A percentile compares a stretch with the other conserved stretches of the same genome.
Evolutionary conservation across 2,888 invertebrate species (phyloP).

Genomic region (Drosophila testacea): DNA sequence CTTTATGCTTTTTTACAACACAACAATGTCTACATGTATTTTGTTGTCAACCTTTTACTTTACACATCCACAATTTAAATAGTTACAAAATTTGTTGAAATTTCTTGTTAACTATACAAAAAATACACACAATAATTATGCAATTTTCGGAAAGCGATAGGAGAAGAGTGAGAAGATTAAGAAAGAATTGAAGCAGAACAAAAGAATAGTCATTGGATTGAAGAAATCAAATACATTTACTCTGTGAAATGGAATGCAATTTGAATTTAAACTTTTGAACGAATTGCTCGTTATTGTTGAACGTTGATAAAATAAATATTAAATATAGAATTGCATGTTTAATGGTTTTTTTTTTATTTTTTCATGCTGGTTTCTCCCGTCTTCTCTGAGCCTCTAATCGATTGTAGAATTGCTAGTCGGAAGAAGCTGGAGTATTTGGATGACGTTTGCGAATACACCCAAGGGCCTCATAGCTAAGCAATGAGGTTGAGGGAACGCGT

Average conservation of each 20-base stretch:
- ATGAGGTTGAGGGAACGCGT: slow-evolving; percentile 20
- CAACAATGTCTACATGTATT: neutral
- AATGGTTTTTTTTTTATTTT: neutral
- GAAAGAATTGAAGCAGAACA: neutral
- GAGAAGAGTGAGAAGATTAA: neutral
- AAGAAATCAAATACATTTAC: slow-evolving; percentile 15
- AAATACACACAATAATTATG: neutral
- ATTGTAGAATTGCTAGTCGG: slow-evolving; percentile 26
- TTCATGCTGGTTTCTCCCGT: neutral
- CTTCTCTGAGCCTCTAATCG: too few species aligned
- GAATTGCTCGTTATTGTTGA: slow-evolving; percentile 5
- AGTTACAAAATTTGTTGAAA: slow-evolving; percentile 2
- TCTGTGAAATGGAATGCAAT: slow-evolving; percentile 14
- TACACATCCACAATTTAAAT: slow-evolving; percentile 6
- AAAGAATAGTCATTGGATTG: neutral
- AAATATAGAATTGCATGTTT: neutral
- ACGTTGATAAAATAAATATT: slow-evolving; percentile 3
- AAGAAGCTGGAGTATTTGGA: slow-evolving; percentile 48
- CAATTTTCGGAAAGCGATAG: slow-evolving; percentile 1
- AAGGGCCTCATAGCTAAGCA: slow-evolving; percentile 36
- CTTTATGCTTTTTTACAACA: too few species aligned
- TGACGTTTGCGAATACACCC: slow-evolving; percentile 35
- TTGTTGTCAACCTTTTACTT: slow-evolving; percentile 1
- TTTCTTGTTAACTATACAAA: neutral
- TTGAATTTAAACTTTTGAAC: slow-evolving; percentile 7